Evolutionary conservation across 1,140 invertebrate genomes (phyloP).

Genomic region (Orius insidiosus): DNA sequence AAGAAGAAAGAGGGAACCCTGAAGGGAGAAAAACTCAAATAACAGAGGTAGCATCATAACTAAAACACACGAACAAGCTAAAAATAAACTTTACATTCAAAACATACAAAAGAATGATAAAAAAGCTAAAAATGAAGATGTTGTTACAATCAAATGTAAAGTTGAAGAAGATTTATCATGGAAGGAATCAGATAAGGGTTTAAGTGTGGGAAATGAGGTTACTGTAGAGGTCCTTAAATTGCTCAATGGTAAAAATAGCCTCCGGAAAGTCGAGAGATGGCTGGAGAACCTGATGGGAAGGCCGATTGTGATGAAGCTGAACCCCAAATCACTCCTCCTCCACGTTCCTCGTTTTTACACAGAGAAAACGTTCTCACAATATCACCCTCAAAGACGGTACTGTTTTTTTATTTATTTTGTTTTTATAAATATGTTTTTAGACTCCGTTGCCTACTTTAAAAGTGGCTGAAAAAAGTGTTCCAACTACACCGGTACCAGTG

Average conservation of each 20-base stretch:
- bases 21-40: slow-evolving; percentile 23
- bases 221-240: slow-evolving; percentile 16
- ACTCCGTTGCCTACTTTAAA: too few species aligned
- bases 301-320: slow-evolving; percentile 38
- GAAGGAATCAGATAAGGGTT: background rate
- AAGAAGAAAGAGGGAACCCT: slow-evolving; percentile 9
- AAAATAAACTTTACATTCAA: slow-evolving; percentile 21
- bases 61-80: slow-evolving; percentile 25
- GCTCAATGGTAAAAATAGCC: slow-evolving; percentile 10
- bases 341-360: slow-evolving; percentile 16
- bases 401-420: too few species aligned
- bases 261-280: slow-evolving; percentile 43
- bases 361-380: slow-evolving; percentile 6
- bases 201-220: slow-evolving; percentile 9
- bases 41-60: slow-evolving; percentile 24
- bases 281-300: slow-evolving; percentile 61
- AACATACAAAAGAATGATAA: slow-evolving; percentile 15
- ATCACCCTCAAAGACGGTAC: too few species aligned
- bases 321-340: slow-evolving; percentile 23
- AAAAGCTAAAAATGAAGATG: slow-evolving; percentile 21
- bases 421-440: too few species aligned
- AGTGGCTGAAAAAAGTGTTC: too few species aligned
- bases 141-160: slow-evolving; percentile 10
- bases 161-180: background rate
- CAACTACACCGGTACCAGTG: too few species aligned